Base-by-base conservation (phyloP, 2,888 invertebrate genomes). In the Mythimna vitellina region DNA sequence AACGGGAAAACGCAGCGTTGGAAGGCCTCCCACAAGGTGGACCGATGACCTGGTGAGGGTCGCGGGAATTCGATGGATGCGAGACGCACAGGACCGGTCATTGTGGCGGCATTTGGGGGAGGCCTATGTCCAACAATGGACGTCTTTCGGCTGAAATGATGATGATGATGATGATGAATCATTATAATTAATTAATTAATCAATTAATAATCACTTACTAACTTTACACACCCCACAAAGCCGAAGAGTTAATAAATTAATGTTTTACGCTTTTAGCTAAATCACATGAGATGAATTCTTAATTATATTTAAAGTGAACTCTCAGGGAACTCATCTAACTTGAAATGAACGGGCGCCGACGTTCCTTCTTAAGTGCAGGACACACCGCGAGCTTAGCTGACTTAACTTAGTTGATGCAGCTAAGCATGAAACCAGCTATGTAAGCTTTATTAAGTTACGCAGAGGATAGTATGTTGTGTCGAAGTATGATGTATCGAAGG, bases 221-320 rank as follows among this genome's bases (percentile, higher is more conserved):
- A 53, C 32, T 42, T 49, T 29, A 58, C 29, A 29, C 20, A 32
- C 12, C 12, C 7, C 53, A 65, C 56, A 64, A 51, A 68, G 38
- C 57, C 65, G 63, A 70, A 65, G 68, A 73, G 70, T 67, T 76
- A 72, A 80, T 78, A 79, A 74, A 86, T 83, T 73, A 80, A 83
- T 74, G 70, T 84, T 80, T 83, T 46, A 80, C 76, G 76, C 65
- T 80, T 83, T 84, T 78, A 78, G 81, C 77, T 82, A 80, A 87
- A 83, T 74, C 81, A 83, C 83, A 82, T 74, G 80, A 77, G 82
- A 81, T 83, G 81, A 87, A 86, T 86, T 81, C 82, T 80, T 87
- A 85, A 88, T 87, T 86, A 80, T 78, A 84, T 85, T 82, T 80
- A 76, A 83, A 82, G 83, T 69, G 68, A 72, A 81, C 67, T 73